Evolutionary conservation across 1,140 invertebrate genomes (phyloP).

Genomic region (Microplitis demolitor): DNA sequence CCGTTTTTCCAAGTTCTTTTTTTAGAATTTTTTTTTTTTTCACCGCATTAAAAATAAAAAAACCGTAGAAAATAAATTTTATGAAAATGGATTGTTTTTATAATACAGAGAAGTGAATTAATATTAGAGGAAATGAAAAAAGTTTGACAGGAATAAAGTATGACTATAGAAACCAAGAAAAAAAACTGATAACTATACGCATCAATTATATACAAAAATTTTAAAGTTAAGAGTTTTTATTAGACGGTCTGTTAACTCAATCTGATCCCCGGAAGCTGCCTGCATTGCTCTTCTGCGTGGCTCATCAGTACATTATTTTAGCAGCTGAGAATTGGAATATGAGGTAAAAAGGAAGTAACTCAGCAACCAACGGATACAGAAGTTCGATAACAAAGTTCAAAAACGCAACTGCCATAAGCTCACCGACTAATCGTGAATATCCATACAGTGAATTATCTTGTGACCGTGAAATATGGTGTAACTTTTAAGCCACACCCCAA

Average conservation of each 20-base stretch:
- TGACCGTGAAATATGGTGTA: conserved; percentile 34
- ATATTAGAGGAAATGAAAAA: background rate
- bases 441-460: background rate
- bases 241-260: background rate
- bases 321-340: no score
- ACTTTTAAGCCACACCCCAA: conserved; percentile 35
- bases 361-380: background rate
- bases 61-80: background rate
- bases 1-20: background rate
- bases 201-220: no score
- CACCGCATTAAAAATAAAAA: background rate
- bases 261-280: background rate
- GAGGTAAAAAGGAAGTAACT: conserved; percentile 4
- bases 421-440: background rate
- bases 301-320: background rate
- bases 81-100: background rate
- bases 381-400: conserved; percentile 34
- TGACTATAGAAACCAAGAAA: background rate
- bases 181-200: background rate
- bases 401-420: conserved; percentile 13
- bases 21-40: background rate
- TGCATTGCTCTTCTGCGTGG: background rate
- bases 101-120: no score
- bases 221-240: background rate
- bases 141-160: background rate